Conservation (phyloP, 2,797 vertebrate species). For the Arrhamphus sclerolepis region DNA sequence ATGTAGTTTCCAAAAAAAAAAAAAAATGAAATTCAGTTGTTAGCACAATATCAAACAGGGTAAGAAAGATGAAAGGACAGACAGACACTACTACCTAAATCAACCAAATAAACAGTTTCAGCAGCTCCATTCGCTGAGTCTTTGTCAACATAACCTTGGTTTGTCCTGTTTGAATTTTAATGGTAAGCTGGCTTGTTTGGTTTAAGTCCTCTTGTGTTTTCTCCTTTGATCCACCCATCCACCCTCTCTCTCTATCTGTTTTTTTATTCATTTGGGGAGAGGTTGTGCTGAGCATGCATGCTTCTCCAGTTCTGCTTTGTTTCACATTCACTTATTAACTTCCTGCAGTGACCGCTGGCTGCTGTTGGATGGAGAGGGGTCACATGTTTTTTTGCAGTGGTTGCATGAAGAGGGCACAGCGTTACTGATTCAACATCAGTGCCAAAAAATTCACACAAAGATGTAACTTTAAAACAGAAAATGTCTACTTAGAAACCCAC, state of each 20-base stretch:
- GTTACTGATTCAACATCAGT: conserved; percentile 8
- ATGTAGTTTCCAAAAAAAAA: too few relatives aligned
- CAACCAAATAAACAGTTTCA: not conserved
- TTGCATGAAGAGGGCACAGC: not conserved
- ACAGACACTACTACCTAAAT: too few relatives aligned
- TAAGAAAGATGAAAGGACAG: too few relatives aligned
- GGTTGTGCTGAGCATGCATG: conserved; percentile 29
- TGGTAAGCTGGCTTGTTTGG: conserved; percentile 6
- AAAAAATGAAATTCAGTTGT: too few relatives aligned
- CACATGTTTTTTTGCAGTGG: conserved; percentile 16
- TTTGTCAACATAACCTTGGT: conserved; percentile 31
- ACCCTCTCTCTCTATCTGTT: conserved; percentile 3
- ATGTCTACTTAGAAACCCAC: conserved; percentile 39
- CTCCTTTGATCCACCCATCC: conserved; percentile 40
- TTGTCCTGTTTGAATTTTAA: conserved; percentile 53
- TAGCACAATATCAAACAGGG: too few relatives aligned
- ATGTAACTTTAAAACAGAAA: conserved; percentile 17
- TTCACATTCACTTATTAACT: conserved; percentile 40
- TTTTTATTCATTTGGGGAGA: conserved; percentile 16
- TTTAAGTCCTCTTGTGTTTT: conserved; percentile 26
- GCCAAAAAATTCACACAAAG: not conserved
- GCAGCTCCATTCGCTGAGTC: conserved; percentile 12
- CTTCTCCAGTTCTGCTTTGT: conserved; percentile 25
- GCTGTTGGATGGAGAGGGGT: conserved; percentile 13
- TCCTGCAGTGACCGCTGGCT: conserved; percentile 18